phyloP scores from a whole-genome alignment of 35 echinoderm and acorn worm species.

The Patiria miniata region DNA sequence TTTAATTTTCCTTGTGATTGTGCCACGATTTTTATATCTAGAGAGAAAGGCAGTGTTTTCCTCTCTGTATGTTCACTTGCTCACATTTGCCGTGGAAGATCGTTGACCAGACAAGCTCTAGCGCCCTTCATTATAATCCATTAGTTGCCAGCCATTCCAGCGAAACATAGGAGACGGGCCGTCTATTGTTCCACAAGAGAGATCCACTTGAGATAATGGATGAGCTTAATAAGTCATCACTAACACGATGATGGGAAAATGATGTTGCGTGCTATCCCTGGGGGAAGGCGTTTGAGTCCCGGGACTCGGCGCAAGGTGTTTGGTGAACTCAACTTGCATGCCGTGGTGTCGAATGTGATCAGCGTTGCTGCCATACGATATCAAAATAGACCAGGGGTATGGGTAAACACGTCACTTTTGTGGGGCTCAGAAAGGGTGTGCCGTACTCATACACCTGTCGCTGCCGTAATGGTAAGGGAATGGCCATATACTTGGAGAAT shows the following conservation, averaged over 20 bases:
- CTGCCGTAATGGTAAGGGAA: too few relatives aligned
- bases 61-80: too few relatives aligned
- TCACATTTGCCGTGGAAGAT: too few relatives aligned
- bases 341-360: neutral
- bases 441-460: too few relatives aligned
- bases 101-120: too few relatives aligned
- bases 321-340: neutral
- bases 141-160: neutral
- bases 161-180: neutral
- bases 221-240: slow-evolving; percentile 23
- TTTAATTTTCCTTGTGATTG: too few relatives aligned
- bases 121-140: neutral
- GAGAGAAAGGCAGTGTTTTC: too few relatives aligned
- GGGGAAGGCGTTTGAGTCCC: neutral
- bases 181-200: neutral
- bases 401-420: too few relatives aligned
- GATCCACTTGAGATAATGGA: slow-evolving; percentile 1
- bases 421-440: too few relatives aligned
- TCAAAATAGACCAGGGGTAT: too few relatives aligned
- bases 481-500: too few relatives aligned
- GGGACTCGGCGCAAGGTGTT: neutral
- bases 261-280: neutral
- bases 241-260: slow-evolving; percentile 18
- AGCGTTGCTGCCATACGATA: slow-evolving; percentile 9
- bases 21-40: too few relatives aligned